Conservation (phyloP, 2,888 invertebrate species). For the Cerceris rybyensis region DNA sequence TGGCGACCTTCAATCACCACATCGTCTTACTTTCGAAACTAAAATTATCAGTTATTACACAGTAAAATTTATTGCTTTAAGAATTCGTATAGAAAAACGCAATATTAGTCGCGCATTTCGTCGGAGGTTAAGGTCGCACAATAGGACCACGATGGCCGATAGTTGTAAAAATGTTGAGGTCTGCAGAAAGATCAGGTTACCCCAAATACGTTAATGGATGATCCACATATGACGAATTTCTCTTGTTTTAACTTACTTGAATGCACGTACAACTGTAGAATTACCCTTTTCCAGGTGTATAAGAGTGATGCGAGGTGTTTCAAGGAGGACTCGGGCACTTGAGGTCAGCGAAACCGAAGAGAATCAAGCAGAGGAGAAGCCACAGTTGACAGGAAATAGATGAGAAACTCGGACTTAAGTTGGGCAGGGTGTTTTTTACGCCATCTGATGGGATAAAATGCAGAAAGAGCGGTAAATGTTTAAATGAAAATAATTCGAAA, state of each 20-base stretch:
- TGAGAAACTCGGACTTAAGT: conserved; percentile 44
- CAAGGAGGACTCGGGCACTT: conserved; percentile 73
- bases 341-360: conserved; percentile 75
- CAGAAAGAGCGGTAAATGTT: no score
- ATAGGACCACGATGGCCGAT: conserved; percentile 75
- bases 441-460: conserved; percentile 29
- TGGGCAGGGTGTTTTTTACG: conserved; percentile 34
- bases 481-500: not conserved
- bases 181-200: conserved; percentile 13
- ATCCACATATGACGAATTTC: not conserved
- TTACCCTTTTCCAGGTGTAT: conserved; percentile 73
- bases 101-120: conserved; percentile 41
- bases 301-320: conserved; percentile 69
- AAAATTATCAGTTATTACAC: conserved; percentile 2
- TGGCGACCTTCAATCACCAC: conserved; percentile 36
- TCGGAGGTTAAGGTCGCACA: conserved; percentile 75
- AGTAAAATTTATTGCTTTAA: not conserved
- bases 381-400: conserved; percentile 52
- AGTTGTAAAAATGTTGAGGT: conserved; percentile 37
- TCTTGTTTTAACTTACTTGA: conserved; percentile 71
- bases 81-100: not conserved
- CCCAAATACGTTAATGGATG: not conserved
- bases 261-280: conserved; percentile 77
- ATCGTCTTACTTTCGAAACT: conserved; percentile 10
- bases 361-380: conserved; percentile 59